Base-by-base conservation (phyloP, 2,113 vertebrate species). In the Poecilia latipinna region DNA sequence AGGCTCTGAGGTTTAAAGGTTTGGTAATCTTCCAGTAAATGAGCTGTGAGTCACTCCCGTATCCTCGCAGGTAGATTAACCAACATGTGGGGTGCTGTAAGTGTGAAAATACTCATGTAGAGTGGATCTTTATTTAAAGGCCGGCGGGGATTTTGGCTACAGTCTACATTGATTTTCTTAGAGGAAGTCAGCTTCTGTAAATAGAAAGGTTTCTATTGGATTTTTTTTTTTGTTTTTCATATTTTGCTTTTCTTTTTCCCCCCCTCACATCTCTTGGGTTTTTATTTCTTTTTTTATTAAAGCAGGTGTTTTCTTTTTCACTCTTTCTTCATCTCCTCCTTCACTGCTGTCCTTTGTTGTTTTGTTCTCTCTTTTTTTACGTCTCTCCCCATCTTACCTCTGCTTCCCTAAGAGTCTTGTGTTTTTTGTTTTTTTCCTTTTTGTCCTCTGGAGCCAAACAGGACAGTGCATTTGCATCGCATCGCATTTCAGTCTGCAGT, bases 131-230 rank as follows among this genome's bases (percentile, higher is more conserved):
- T 85, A 69, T 70, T 80, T 78, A 75, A 1, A 6, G 72, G 88
- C 88, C 90, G 79, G 74, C 79, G 80, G 90, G 88, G 86, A 85
- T 75, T 87, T 71, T 67, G 74, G 74, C 86, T 84, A 74, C 90
- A 86, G 82, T 79, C 68, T 35, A 66, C 83, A 90, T 92, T 24
- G 91, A 92, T 93, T 92, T 91, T 84, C 76, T 75, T 29, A 22
- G 80, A 89, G 89, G 82, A 91, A 90, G 85, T 90, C 80, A 83
- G 88, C 83, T 65, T 72, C 86, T 89, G 80, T 77, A 82, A 90
- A 79, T 85, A 86, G 85, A 90, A 82, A 74, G 70, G 65, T 67
- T 73, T 83, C 74, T 82, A 79, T 83, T 78, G 74, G 65, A 86
- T 85, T 88, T 85, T 82, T 90, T 84, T 67, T 28, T 64, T 39